Evolutionary conservation across 2,888 invertebrate species (phyloP), one percentile per base, ranked within the genome.

Genomic region (Chelonus formosanus): DNA sequence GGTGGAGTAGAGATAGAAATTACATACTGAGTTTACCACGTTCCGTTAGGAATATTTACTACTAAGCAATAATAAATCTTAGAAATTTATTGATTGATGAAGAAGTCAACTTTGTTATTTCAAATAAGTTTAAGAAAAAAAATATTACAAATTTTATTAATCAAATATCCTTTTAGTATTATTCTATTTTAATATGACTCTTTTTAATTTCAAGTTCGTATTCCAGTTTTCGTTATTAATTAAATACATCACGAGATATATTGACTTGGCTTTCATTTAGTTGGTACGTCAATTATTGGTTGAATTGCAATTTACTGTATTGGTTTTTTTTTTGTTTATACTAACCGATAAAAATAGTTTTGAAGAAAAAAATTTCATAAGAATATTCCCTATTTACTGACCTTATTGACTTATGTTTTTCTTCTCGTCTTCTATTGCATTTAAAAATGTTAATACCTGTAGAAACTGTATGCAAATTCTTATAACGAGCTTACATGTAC

Each of bases 401-500:
- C 40, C 40, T 40, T 3, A 40, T 40, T 40, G 40, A 40, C 4
- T 40, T 40, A 40, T 40, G 40, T 43, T 10, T 44, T 8, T 57
- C 5, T 32, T 20, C 44, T 5, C 20, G 43, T 5, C 32, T 57
- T 45, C 3, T 57, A 34, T 8, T 57, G 32, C 44, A 43, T 45
- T 32, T 20, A 20, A 20, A 20, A 20, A 20, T 20, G 20, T 20
- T 20, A 20, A 20, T 20, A 20, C 20, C 20, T 20, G 20, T 20
- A 20, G 20, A 20, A 20, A 20, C 44, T 45, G 8, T 34, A 61
- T 59, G 47, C 36, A 48, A 48, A 58, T 59, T 58, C 45, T 20
- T 36, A 32, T 65, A 47, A 54, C 36, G 59, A 53, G 52, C 40
- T 65, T 59, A 45, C 59, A 47, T 52, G 52, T 58, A 54, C 53